Evolutionary conservation across 2,888 invertebrate species (phyloP).

Genomic region (Drosophila hamatofila): DNA sequence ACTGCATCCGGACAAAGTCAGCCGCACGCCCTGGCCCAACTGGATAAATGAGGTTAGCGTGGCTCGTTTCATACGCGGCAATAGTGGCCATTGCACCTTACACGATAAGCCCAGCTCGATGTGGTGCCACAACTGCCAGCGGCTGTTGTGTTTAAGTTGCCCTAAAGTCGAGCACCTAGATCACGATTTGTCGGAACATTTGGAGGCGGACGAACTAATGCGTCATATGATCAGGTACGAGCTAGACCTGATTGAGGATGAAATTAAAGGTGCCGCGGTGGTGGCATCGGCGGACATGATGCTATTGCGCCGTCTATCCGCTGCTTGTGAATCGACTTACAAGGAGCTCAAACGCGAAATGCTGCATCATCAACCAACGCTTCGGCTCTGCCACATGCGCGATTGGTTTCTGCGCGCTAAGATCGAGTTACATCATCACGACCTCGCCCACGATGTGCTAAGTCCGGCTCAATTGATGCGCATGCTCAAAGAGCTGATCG

Average conservation of each 20-base stretch:
- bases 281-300: not conserved
- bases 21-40: not conserved
- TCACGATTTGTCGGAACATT: not conserved
- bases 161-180: not conserved
- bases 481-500: not conserved
- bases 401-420: not conserved
- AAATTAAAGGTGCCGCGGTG: not conserved
- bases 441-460: not conserved
- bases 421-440: not conserved
- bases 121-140: slow-evolving; percentile 90
- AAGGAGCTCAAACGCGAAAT: not conserved
- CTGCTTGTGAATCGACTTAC: not conserved
- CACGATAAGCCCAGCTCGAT: slow-evolving; percentile 88
- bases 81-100: slow-evolving; percentile 88
- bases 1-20: too few species aligned
- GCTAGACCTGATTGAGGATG: not conserved
- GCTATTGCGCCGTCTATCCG: not conserved
- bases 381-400: slow-evolving; percentile 2
- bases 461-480: not conserved
- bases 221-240: not conserved
- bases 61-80: slow-evolving; percentile 21
- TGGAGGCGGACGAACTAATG: not conserved
- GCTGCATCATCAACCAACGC: not conserved
- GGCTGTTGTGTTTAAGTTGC: slow-evolving; percentile 75
- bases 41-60: slow-evolving; percentile 19